Conservation (phyloP, 2,797 vertebrate genomes). For the Euthynnus affinis region DNA sequence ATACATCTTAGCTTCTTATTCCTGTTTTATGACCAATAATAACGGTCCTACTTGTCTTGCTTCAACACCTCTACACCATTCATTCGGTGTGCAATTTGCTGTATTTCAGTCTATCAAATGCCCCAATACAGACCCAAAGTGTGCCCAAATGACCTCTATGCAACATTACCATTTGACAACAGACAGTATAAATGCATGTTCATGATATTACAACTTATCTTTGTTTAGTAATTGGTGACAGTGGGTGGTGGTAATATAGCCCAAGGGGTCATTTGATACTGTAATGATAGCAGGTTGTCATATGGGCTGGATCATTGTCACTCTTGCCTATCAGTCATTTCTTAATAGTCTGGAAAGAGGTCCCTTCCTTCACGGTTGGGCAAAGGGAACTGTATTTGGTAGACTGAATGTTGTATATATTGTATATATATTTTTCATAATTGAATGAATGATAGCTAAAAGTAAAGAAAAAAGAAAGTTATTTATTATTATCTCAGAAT, state of each 20-base stretch:
- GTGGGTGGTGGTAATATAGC: slow-evolving; percentile 71
- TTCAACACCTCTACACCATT: slow-evolving; percentile 56
- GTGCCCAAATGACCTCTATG: slow-evolving; percentile 76
- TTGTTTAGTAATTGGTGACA: slow-evolving; percentile 83
- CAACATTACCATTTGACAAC: slow-evolving; percentile 81
- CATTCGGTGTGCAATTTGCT: slow-evolving; percentile 69
- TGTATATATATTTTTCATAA: slow-evolving; percentile 7
- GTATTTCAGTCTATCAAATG: slow-evolving; percentile 70
- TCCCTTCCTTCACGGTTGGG: slow-evolving; percentile 28
- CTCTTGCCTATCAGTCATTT: slow-evolving; percentile 62
- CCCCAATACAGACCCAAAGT: slow-evolving; percentile 58
- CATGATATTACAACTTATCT: slow-evolving; percentile 79
- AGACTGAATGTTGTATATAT: slow-evolving; percentile 19
- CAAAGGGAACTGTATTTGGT: slow-evolving; percentile 30
- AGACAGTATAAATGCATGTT: slow-evolving; percentile 74
- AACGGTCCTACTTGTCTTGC: slow-evolving; percentile 64
- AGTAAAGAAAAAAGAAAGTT: background rate
- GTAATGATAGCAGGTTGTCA: slow-evolving; percentile 79
- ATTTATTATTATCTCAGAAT: background rate
- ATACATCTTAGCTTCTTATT: slow-evolving; percentile 61
- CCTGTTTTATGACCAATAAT: slow-evolving; percentile 70
- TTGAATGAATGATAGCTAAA: slow-evolving; percentile 8
- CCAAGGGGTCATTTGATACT: slow-evolving; percentile 79
- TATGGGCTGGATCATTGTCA: slow-evolving; percentile 57
- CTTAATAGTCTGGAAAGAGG: slow-evolving; percentile 55